Conservation (phyloP, 2,113 vertebrate genomes). For the Sardina pilchardus region DNA sequence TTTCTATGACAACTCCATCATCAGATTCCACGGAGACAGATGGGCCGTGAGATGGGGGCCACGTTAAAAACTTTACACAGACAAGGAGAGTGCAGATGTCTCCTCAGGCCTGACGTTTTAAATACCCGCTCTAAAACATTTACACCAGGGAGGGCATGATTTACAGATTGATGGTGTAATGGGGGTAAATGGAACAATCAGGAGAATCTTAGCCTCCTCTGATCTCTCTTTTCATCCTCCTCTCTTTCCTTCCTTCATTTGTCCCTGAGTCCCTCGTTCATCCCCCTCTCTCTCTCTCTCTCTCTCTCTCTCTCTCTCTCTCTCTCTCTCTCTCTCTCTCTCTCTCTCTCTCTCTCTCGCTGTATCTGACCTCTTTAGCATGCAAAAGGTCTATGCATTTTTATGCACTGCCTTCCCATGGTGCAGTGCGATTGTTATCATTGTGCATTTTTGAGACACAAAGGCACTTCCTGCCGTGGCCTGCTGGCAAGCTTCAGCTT, state of each 20-base stretch:
- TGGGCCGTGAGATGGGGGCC: background rate
- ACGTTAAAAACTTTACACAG: constrained; percentile 22
- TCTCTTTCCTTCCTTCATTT: background rate
- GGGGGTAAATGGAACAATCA: constrained; percentile 31
- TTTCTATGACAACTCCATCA: background rate
- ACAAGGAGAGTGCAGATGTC: constrained; percentile 28
- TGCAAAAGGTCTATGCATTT: constrained; percentile 16
- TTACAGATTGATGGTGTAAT: constrained; percentile 25
- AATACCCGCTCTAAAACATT: constrained; percentile 53
- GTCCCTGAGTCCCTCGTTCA: background rate
- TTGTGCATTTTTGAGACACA: constrained; percentile 27
- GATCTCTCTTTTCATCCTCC: background rate
- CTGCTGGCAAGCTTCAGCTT: constrained; percentile 22
- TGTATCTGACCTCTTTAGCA: background rate
- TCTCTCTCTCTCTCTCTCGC: constrained; percentile 22
- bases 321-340: constrained; percentile 27
- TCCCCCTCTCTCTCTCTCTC: constrained; percentile 12
- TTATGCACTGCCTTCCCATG: constrained; percentile 17
- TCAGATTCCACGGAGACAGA: background rate
- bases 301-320: constrained; percentile 28
- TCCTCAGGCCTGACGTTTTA: constrained; percentile 50
- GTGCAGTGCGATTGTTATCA: constrained; percentile 24
- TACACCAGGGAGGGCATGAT: constrained; percentile 43
- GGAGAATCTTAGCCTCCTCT: constrained; percentile 43
- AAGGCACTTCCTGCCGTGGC: constrained; percentile 28